Evolutionary conservation across 2,888 invertebrate species (phyloP), one percentile per base, ranked within the genome.

Genomic region (Sarcophaga carnaria): DNA sequence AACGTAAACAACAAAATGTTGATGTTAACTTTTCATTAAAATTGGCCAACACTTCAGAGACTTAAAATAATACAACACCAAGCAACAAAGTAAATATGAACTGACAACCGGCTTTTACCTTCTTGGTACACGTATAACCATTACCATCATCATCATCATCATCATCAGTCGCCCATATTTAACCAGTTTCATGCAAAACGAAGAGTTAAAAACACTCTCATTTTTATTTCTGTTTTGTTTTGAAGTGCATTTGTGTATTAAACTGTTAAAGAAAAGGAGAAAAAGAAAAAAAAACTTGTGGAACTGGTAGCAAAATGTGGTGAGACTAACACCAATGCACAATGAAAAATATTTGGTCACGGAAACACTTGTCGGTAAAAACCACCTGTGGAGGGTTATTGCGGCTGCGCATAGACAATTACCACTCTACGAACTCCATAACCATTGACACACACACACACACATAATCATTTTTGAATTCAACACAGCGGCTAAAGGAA

Each of bases 361-460:
- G 80, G 37, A 83, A 70, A 87, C 83, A 86, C 81, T 87, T 84
- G 87, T 76, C 81, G 78, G 27, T 60, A 69, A 49, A 84, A 87
- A 84, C 87, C 87, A 87, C 87, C 84, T 87, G 87, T 87, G 79
- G 87, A 87, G 87, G 87, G 87, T 87, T 81, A 87, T 77, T 80
- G 69, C 87, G 87, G 81, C 84, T 87, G 87, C 87, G 87, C 87
- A 87, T 79, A 84, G 84, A 37, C 72, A 83, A 76, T 75, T 71
- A 84, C 59, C 78, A 80, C 20, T 37, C 20, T 20, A 25, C 45
- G 62, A 74, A 62, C 63, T 22, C 6, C 25, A 80, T 20, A 8
- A 11, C 49, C 25, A 78, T 47, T 17, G 45, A 10, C 10, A 17
- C 66, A 8, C 4, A 69, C 45, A 49, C 79, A 54, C 12, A 49